Percentiles rank a stretch among this genome's conserved stretches.
Evolutionary conservation across 2,888 invertebrate species (phyloP).

Genomic region (Tetragonisca angustula): DNA sequence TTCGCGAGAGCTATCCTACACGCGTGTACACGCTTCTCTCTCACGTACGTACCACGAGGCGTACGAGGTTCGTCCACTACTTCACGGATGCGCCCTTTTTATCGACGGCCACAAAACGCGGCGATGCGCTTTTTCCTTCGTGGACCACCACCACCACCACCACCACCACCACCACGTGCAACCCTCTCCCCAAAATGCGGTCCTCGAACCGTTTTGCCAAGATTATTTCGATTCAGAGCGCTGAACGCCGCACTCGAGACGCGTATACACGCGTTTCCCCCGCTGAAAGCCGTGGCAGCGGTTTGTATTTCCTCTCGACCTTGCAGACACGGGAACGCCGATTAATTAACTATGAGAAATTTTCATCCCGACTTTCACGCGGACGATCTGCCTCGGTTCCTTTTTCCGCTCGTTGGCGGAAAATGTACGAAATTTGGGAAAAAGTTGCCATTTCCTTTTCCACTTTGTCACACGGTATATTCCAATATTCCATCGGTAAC

Average conservation of each 20-base stretch:
- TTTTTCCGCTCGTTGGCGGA: too few relatives aligned
- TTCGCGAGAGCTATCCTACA: not conserved
- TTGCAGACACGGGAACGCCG: not conserved
- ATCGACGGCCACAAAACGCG: conserved; percentile 59
- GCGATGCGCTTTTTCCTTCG: conserved; percentile 51
- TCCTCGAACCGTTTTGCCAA: conserved; percentile 20
- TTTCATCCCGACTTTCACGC: not conserved
- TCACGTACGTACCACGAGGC: not conserved
- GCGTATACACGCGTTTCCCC: not conserved
- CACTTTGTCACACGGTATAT: conserved; percentile 38
- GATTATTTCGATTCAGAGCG: conserved; percentile 34
- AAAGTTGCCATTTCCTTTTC: conserved; percentile 52
- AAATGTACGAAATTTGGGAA: conserved; percentile 12
- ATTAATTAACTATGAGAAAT: conserved; percentile 33
- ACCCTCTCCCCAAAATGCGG: conserved; percentile 12
- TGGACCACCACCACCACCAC: not conserved
- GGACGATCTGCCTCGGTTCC: too few relatives aligned
- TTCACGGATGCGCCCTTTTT: conserved; percentile 66
- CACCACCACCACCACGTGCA: conserved; percentile 10
- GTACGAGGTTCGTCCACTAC: conserved; percentile 66
- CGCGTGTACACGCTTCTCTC: not conserved
- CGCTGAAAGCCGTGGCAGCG: not conserved
- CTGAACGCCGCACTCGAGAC: conserved; percentile 30
- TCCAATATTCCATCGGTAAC: not conserved
- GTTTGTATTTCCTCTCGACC: too few relatives aligned